phyloP scores from a whole-genome alignment of 2,888 invertebrate genomes.

The Mayetiola destructor region DNA sequence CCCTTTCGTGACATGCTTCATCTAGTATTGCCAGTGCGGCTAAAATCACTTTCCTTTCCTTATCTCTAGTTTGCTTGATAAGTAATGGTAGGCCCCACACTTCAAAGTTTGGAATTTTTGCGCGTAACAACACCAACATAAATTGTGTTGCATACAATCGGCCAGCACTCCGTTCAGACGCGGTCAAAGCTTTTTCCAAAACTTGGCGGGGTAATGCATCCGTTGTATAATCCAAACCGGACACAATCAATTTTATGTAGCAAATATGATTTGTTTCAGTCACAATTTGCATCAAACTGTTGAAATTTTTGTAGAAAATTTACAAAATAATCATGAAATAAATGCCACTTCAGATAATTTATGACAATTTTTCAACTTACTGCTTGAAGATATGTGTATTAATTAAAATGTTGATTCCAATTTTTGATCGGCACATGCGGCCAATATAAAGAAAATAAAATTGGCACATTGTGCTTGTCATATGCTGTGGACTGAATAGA shows the following conservation, averaged over 20 bases:
- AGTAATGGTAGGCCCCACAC: slow-evolving; percentile 79
- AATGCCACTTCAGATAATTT: neutral
- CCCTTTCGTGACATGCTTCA: slow-evolving; percentile 84
- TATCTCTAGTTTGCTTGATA: slow-evolving; percentile 71
- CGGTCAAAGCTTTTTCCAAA: slow-evolving; percentile 37
- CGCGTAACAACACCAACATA: slow-evolving; percentile 69
- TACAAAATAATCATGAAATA: slow-evolving; percentile 9
- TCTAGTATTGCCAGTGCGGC: slow-evolving; percentile 71
- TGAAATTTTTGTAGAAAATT: no score
- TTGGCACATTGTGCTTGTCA: slow-evolving; percentile 80
- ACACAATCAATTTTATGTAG: slow-evolving; percentile 85
- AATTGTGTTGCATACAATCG: slow-evolving; percentile 85
- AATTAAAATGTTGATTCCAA: slow-evolving; percentile 56
- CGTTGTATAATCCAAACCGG: slow-evolving; percentile 74
- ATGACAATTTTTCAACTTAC: no score
- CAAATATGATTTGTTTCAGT: slow-evolving; percentile 74
- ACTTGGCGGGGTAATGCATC: slow-evolving; percentile 57
- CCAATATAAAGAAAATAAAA: slow-evolving; percentile 91
- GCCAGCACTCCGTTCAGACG: slow-evolving; percentile 37
- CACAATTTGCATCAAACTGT: slow-evolving; percentile 64
- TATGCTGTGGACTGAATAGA: slow-evolving; percentile 73
- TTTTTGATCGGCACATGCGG: slow-evolving; percentile 57
- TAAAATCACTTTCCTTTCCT: slow-evolving; percentile 61
- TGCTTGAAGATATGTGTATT: slow-evolving; percentile 58
- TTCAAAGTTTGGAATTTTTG: slow-evolving; percentile 53